These are phyloP conservation scores for Lobophora halterata DNA, from an alignment of 2,888 invertebrate genomes.

Conservation along the genomic window DNA sequence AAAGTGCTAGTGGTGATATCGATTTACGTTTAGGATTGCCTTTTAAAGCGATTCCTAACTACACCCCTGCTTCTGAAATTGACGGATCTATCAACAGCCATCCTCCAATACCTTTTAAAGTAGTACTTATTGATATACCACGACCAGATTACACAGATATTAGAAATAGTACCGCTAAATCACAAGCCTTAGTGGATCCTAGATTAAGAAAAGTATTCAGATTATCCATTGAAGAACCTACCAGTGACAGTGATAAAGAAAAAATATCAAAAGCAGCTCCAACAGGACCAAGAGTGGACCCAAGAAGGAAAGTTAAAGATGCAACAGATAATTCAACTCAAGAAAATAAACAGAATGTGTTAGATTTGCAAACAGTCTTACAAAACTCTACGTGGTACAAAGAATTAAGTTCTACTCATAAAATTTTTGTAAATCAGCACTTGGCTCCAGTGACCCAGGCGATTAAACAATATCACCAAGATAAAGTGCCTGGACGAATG, in stretches of 20 bases:
- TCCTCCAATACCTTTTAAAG: slow-evolving; percentile 86
- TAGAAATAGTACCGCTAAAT: slow-evolving; percentile 85
- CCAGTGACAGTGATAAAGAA: slow-evolving; percentile 81
- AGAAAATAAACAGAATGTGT: slow-evolving; percentile 59
- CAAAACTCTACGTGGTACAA: slow-evolving; percentile 87
- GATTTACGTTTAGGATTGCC: slow-evolving; percentile 88
- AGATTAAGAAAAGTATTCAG: slow-evolving; percentile 88
- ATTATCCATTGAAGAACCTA: slow-evolving; percentile 82
- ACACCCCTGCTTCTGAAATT: slow-evolving; percentile 92
- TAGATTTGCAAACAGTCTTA: slow-evolving; percentile 82
- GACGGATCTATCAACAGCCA: slow-evolving; percentile 91
- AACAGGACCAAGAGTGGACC: slow-evolving; percentile 68
- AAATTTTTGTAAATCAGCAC: slow-evolving; percentile 86
- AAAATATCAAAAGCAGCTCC: slow-evolving; percentile 57
- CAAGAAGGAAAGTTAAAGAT: slow-evolving; percentile 72
- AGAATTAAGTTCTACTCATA: slow-evolving; percentile 85
- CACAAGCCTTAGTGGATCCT: slow-evolving; percentile 88
- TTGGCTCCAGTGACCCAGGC: slow-evolving; percentile 82
- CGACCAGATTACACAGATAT: slow-evolving; percentile 88
- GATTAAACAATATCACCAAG: slow-evolving; percentile 82
- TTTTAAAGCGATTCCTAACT: slow-evolving; percentile 90
- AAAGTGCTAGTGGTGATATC: slow-evolving; percentile 82
- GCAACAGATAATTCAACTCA: slow-evolving; percentile 41
- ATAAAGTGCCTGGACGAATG: slow-evolving; percentile 74
- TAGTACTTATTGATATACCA: slow-evolving; percentile 83